Base-by-base conservation (phyloP, 2,888 invertebrate species). In the Miltochrista miniata region DNA sequence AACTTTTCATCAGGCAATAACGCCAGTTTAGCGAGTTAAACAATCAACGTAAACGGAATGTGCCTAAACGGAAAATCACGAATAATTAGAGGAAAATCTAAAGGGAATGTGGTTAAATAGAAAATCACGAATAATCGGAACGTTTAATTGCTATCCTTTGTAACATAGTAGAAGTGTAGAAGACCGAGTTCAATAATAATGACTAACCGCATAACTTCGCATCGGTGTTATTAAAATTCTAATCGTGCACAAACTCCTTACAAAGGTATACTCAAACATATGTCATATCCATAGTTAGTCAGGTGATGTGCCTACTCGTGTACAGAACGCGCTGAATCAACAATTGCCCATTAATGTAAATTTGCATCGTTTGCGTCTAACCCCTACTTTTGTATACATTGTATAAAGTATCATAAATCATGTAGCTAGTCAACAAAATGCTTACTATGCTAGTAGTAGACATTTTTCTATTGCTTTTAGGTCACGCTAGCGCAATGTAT, bases 261-360 rank as follows among this genome's bases (percentile, higher is more conserved):
- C 75, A 76, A 74, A 76, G 68, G 72, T 72, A 74, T 71, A 74
- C 62, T 69, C 59, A 57, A 74, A 89, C 90, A 90, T 83, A 78
- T 90, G 90, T 90, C 87, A 86, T 85, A 83, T 77, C 87, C 87
- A 85, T 87, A 87, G 70, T 70, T 7, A 59, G 85, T 79, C 70
- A 58, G 65, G 61, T 59, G 64, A 67, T 76, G 71, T 74, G 72
- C 59, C 64, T 70, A 65, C 74, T 70, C 61, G 68, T 66, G 58
- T 59, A 68, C 62, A 54, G 66, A 72, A 74, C 73, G 78, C 64
- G 79, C 78, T 83, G 88, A 87, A 88, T 90, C 59, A 61, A 68
- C 81, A 83, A 87, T 87, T 68, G 77, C 39, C 64, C 76, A 80
- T 83, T 85, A 85, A 88, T 89, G 84, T 75, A 79, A 87, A 88